phyloP scores from a whole-genome alignment of 1,140 invertebrate species.

The Sinella curviseta region DNA sequence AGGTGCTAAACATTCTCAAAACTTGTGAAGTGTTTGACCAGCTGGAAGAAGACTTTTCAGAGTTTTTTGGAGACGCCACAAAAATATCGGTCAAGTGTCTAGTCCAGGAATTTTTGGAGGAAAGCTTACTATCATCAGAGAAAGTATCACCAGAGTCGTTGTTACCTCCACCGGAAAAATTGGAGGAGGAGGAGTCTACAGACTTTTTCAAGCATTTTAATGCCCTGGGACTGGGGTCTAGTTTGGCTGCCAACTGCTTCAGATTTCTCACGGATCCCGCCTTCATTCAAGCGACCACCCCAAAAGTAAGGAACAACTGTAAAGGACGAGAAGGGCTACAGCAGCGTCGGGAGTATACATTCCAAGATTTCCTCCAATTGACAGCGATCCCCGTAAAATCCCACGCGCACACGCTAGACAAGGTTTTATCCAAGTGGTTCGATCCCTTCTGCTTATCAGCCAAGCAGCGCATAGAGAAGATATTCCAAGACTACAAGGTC shows the following conservation, averaged over 20 bases:
- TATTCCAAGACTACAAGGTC: constrained; percentile 33
- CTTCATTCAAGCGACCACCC: neutral
- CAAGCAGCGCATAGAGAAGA: neutral
- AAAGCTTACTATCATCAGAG: neutral
- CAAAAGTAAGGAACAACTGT: neutral
- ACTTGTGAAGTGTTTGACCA: constrained; percentile 38
- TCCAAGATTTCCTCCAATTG: neutral
- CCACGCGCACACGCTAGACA: neutral
- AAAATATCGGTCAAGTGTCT: neutral
- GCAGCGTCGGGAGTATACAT: neutral
- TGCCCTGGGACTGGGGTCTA: neutral
- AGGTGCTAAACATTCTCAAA: constrained; percentile 36
- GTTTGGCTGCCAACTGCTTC: neutral
- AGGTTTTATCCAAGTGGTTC: neutral
- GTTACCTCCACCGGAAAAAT: neutral
- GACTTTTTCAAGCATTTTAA: neutral
- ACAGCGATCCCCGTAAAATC: neutral
- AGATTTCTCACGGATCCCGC: neutral
- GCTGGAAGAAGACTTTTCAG: constrained; percentile 36
- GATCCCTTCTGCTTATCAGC: constrained; percentile 24
- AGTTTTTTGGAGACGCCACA: neutral
- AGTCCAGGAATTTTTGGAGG: neutral
- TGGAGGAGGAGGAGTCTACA: neutral
- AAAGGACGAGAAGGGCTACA: neutral
- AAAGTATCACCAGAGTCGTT: neutral